phyloP scores from a whole-genome alignment of 2,888 invertebrate genomes.

The Selenia dentaria region DNA sequence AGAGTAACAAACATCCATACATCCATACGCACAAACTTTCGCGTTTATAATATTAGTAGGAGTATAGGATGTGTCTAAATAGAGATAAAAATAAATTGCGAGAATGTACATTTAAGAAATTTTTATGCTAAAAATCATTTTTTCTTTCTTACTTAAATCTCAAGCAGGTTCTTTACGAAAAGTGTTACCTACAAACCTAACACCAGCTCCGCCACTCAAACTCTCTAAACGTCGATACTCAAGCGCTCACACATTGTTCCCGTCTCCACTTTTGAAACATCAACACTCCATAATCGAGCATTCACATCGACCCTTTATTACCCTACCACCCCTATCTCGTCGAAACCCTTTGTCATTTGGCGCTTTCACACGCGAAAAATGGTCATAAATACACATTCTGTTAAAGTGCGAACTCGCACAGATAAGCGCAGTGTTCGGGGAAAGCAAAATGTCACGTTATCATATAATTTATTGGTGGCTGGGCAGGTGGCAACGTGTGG shows the following conservation, averaged over 20 bases:
- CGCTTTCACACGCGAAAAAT: slow-evolving; percentile 42
- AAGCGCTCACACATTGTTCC: slow-evolving; percentile 1
- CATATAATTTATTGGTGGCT: slow-evolving; percentile 46
- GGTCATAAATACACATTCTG: slow-evolving; percentile 58
- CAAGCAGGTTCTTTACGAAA: no score
- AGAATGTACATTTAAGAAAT: no score
- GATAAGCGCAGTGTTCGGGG: slow-evolving; percentile 56
- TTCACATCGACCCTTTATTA: slow-evolving; percentile 17
- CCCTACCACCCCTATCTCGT: slow-evolving; percentile 25
- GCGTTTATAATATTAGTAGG: no score
- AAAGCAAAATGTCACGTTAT: slow-evolving; percentile 37
- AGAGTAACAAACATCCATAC: no score
- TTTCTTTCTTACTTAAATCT: no score
- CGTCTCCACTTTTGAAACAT: slow-evolving; percentile 15
- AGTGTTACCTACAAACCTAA: no score
- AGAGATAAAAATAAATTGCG: no score
- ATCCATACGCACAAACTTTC: no score
- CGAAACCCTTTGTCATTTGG: slow-evolving; percentile 42
- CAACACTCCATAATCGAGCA: slow-evolving; percentile 18
- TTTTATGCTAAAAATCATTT: no score
- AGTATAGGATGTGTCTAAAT: no score
- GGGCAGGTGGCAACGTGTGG: slow-evolving; percentile 40
- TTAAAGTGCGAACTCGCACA: slow-evolving; percentile 48
- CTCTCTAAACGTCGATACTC: not conserved
- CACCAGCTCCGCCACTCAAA: not conserved